Evolutionary conservation across 2,888 invertebrate species (phyloP), one percentile per base, ranked within the genome.

Genomic region (Salpingus planirostris): DNA sequence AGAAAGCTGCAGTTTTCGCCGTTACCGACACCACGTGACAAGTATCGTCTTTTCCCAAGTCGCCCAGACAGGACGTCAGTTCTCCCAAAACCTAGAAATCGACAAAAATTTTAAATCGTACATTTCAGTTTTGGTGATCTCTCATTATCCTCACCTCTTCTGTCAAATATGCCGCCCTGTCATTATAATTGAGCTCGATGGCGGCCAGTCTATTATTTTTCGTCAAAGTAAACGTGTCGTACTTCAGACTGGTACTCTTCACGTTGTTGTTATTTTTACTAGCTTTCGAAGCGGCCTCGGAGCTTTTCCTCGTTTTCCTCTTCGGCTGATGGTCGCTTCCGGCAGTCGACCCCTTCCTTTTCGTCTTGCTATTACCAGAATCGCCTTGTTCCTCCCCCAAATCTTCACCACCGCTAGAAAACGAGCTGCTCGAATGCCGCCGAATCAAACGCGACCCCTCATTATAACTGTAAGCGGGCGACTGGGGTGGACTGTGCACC

Each of bases 31-130:
- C 85, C 2, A 75, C 71, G 47, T 73, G 60, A 43, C 78, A 79
- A 12, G 73, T 71, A 31, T 72, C 70, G 50, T 84, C 82, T 39
- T 70, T 69, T 38, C 70, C 69, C 24, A 81, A 62, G 43, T 73
- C 69, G 35, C 73, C 69, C 36, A 92, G 62, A 8, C 78, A 80
- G 34, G 76, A 72, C 30, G 74, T 73, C 39, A 92, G 64, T 60
- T 90, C 90, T 50, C 75, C 75, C 58, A 93, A 71, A 30, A 87
- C n/a, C n/a, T n/a, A n/a, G n/a, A n/a, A n/a, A n/a, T n/a, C n/a
- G n/a, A n/a, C n/a, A n/a, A n/a, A n/a, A n/a, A n/a, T n/a, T n/a
- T n/a, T n/a, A n/a, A n/a, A n/a, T n/a, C n/a, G n/a, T n/a, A n/a
- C n/a, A n/a, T n/a, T n/a, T n/a, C n/a, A n/a, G n/a, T n/a, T n/a